phyloP scores from a whole-genome alignment of 2,888 invertebrate genomes.

The Gryllus longicercus region DNA sequence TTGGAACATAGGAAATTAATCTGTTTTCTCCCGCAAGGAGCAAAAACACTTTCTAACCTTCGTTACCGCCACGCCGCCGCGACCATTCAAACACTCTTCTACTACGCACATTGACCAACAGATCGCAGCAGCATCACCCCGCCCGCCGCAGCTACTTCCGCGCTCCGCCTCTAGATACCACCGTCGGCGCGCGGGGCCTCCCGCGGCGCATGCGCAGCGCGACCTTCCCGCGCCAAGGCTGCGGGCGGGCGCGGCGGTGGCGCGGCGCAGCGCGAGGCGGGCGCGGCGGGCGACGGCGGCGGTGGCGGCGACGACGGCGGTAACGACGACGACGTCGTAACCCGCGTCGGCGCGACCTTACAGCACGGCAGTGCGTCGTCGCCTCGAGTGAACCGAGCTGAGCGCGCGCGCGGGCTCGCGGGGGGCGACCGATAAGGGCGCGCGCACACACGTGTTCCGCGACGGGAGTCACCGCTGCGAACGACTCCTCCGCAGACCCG shows the following conservation, averaged over 20 bases:
- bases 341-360: not conserved
- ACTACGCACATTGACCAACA: no score
- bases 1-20: no score
- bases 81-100: no score
- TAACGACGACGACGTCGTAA: no score
- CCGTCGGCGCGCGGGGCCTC: no score
- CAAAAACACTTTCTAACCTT: no score
- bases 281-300: not conserved
- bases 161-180: no score
- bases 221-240: not conserved
- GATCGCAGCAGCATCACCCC: no score
- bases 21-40: no score
- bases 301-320: not conserved
- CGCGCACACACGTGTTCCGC: not conserved
- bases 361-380: not conserved
- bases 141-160: no score
- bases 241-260: not conserved
- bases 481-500: not conserved
- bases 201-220: not conserved
- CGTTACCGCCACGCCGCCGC: no score
- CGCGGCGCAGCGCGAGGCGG: not conserved
- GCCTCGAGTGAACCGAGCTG: not conserved
- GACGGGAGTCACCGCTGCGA: not conserved
- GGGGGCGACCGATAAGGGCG: not conserved
- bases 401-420: not conserved